Conservation (phyloP, 92 coral and sea anemone genomes). For the Ricordea florida region DNA sequence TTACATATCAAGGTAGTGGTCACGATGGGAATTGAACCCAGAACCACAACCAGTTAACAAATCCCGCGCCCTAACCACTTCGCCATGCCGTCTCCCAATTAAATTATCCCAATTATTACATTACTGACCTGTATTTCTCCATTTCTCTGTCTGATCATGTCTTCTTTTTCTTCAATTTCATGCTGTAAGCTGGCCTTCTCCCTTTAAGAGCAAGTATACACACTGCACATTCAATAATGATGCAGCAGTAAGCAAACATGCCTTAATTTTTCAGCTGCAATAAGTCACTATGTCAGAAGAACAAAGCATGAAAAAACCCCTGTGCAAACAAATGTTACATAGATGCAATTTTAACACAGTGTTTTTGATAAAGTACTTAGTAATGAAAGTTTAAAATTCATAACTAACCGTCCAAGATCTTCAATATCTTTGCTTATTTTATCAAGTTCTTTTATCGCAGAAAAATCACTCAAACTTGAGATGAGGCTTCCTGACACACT, state of each 20-base stretch:
- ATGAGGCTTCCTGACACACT: slow-evolving; percentile 50
- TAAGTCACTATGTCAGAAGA: no score
- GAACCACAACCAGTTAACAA: no score
- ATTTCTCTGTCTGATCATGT: slow-evolving; percentile 88
- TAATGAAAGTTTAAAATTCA: not conserved
- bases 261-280: not conserved
- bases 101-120: no score
- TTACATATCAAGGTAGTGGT: no score
- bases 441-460: slow-evolving; percentile 89
- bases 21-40: no score
- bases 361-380: not conserved
- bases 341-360: no score
- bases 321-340: not conserved
- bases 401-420: slow-evolving; percentile 85
- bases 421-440: slow-evolving; percentile 96
- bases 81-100: no score
- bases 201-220: slow-evolving; percentile 28
- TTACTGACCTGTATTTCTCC: slow-evolving; percentile 85
- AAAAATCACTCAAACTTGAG: slow-evolving; percentile 75
- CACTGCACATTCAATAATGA: no score
- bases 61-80: no score
- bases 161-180: slow-evolving; percentile 95
- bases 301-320: no score
- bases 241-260: not conserved
- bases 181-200: slow-evolving; percentile 85